These are phyloP conservation scores for Zapus hudsonius DNA, from an alignment of 2,113 vertebrate genomes.

Conservation along the genomic window DNA sequence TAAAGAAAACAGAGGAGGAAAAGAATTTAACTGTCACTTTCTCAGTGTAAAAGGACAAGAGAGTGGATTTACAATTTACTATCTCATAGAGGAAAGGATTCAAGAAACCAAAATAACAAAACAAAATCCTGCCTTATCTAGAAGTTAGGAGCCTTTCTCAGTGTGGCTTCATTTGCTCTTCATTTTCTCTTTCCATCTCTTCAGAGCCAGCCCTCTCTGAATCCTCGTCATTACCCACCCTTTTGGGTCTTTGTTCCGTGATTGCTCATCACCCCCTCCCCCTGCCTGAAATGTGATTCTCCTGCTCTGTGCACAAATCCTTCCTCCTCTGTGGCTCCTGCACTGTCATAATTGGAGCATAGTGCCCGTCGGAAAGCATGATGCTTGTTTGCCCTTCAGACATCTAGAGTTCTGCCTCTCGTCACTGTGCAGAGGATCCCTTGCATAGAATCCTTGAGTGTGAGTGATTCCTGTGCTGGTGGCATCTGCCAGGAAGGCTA, in stretches of 20 bases:
- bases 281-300: background rate
- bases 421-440: rapidly evolving
- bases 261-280: background rate
- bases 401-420: background rate
- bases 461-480: too few relatives aligned
- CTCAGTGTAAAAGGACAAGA: background rate
- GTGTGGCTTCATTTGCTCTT: background rate
- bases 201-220: background rate
- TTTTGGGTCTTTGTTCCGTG: background rate
- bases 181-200: background rate
- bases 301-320: background rate
- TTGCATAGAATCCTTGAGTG: background rate
- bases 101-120: background rate
- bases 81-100: background rate
- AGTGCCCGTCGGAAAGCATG: background rate
- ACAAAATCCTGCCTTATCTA: background rate
- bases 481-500: rapidly evolving
- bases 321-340: background rate
- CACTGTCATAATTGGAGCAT: too few relatives aligned
- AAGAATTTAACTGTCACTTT: background rate
- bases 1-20: background rate
- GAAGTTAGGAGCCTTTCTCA: background rate
- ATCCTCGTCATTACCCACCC: background rate
- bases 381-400: background rate
- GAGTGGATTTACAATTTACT: background rate